Percentiles rank a stretch among this genome's conserved stretches.
Conservation (phyloP, 1,140 invertebrate species). For the Daktulosphaira vitifoliae region DNA sequence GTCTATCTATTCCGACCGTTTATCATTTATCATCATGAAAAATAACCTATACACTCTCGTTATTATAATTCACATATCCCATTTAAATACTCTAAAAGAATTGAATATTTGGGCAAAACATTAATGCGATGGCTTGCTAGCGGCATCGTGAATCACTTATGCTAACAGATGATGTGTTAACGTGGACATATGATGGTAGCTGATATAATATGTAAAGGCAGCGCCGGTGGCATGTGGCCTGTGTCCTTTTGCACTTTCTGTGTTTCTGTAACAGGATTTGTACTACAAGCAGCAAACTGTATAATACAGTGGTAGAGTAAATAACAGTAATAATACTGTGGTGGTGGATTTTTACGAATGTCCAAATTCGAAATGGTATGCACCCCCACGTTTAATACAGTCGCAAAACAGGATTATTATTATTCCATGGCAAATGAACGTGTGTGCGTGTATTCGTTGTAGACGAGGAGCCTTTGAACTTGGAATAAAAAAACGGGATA, state of each 20-base stretch:
- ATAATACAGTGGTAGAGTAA: not conserved
- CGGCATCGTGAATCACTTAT: too few relatives aligned
- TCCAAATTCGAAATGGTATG: conserved; percentile 31
- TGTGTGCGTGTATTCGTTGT: not conserved
- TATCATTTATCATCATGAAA: too few relatives aligned
- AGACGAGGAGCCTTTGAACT: conserved; percentile 14
- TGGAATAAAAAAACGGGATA: conserved; percentile 1
- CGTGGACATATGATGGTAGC: not conserved
- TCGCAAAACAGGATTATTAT: conserved; percentile 29
- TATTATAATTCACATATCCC: too few relatives aligned
- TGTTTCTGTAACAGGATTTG: conserved; percentile 25
- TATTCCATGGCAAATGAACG: not conserved
- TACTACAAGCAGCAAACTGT: not conserved
- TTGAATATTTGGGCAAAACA: too few relatives aligned
- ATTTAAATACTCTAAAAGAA: too few relatives aligned
- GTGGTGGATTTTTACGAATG: conserved; percentile 25
- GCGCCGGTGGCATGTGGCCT: conserved; percentile 1
- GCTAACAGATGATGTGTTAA: conserved; percentile 14
- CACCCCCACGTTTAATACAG: conserved; percentile 11
- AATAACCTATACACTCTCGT: too few relatives aligned
- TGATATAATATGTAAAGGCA: not conserved
- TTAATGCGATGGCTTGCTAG: too few relatives aligned
- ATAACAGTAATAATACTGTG: conserved; percentile 18
- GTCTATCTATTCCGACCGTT: too few relatives aligned
- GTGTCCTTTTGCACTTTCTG: not conserved